A percentile compares a stretch with the other conserved stretches of the same genome.
These are phyloP conservation scores for Cryptoleucopteryx plumbea DNA, from an alignment of 2,113 vertebrate species.

Conservation along the genomic window DNA sequence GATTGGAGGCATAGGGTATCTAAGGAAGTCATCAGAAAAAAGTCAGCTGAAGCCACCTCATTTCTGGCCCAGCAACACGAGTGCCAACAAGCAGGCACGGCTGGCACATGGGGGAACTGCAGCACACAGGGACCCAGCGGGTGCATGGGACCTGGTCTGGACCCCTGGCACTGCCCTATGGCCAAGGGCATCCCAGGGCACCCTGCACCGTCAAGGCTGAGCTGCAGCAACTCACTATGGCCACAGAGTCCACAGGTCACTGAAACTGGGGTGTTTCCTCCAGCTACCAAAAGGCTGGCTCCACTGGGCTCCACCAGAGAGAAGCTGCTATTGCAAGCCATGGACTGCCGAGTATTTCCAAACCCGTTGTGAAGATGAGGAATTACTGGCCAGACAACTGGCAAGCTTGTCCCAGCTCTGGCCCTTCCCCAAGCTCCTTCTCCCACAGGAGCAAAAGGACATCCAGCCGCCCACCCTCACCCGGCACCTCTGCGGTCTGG, in stretches of 20 bases:
- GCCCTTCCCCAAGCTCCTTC: neutral
- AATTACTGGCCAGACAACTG: neutral
- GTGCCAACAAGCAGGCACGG: neutral
- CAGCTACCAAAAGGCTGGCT: neutral
- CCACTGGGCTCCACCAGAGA: neutral
- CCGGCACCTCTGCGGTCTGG: neutral
- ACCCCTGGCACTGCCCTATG: too few relatives aligned
- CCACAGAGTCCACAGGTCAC: neutral
- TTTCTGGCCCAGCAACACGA: neutral
- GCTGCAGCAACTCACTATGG: neutral
- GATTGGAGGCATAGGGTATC: neutral
- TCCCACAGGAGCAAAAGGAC: neutral
- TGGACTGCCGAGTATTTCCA: neutral
- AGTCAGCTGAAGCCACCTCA: neutral
- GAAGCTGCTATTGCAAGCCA: neutral
- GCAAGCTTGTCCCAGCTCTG: neutral
- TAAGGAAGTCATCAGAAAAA: neutral
- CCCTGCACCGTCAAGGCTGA: neutral
- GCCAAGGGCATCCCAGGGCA: neutral
- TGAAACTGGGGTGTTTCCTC: rapidly evolving
- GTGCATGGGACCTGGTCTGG: rapidly evolving
- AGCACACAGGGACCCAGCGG: neutral
- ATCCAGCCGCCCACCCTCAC: rapidly evolving
- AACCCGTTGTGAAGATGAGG: neutral
- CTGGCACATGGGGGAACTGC: rapidly evolving